Percentiles rank a stretch among this genome's conserved stretches.
These are phyloP conservation scores for Dasysyrphus tricinctus DNA, from an alignment of 2,888 invertebrate genomes.

Conservation along the genomic window DNA sequence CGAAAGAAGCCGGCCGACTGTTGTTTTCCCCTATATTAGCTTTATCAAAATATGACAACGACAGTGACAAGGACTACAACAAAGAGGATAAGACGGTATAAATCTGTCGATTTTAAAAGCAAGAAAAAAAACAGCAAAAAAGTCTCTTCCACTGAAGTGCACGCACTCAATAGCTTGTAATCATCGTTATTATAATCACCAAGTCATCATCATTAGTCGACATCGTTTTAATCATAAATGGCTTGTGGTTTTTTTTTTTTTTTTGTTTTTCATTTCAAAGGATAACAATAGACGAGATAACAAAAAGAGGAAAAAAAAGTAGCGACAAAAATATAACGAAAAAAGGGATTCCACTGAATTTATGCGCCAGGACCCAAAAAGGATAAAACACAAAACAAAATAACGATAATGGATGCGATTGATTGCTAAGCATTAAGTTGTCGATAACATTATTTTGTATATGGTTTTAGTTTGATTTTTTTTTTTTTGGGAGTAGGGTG, in stretches of 20 bases:
- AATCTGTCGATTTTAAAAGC: constrained; percentile 52
- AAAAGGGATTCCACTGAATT: constrained; percentile 38
- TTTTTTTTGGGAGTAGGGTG: neutral
- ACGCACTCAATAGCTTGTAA: constrained; percentile 68
- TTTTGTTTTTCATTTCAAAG: constrained; percentile 38
- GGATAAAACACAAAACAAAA: constrained; percentile 49
- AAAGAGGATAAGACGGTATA: constrained; percentile 65
- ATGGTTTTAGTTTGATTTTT: constrained; percentile 1
- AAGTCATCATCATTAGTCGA: constrained; percentile 75
- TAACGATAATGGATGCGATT: constrained; percentile 74
- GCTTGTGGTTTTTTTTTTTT: constrained; percentile 66
- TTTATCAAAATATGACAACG: constrained; percentile 53
- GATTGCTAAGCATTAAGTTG: constrained; percentile 72
- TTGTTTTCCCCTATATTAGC: constrained; percentile 33
- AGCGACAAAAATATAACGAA: neutral
- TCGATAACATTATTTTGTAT: constrained; percentile 56
- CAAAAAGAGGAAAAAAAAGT: constrained; percentile 15
- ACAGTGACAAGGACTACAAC: constrained; percentile 31
- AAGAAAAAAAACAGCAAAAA: constrained; percentile 4
- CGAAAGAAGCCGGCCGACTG: neutral
- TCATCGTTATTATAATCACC: constrained; percentile 75
- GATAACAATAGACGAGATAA: constrained; percentile 67
- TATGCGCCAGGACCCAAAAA: constrained; percentile 32
- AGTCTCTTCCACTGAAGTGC: constrained; percentile 54
- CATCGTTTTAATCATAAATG: constrained; percentile 76